These are phyloP conservation scores for Chelonoidis abingdonii DNA, from an alignment of 2,113 vertebrate genomes.

Conservation along the genomic window DNA sequence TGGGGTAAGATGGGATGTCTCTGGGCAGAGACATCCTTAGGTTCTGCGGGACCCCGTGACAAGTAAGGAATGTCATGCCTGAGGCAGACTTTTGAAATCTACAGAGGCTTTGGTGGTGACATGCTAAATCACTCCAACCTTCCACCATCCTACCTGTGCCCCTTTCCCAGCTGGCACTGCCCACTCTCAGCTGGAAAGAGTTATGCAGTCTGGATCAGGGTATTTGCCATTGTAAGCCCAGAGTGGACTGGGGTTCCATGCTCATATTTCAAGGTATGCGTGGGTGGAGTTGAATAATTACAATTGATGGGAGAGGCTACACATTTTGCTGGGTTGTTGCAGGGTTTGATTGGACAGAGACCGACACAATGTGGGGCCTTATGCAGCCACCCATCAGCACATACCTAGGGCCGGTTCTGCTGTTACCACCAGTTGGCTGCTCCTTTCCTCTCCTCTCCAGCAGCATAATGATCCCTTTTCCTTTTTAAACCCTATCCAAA, in stretches of 20 bases:
- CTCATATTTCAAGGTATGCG: not conserved
- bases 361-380: not conserved
- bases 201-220: not conserved
- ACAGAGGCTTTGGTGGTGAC: not conserved
- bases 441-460: not conserved
- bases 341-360: fast-evolving
- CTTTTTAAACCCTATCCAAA: not conserved
- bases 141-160: not conserved
- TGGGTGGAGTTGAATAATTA: not conserved
- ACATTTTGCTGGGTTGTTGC: not conserved
- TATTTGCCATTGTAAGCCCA: not conserved
- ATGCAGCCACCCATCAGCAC: not conserved
- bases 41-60: not conserved
- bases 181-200: not conserved
- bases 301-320: fast-evolving
- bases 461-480: not conserved
- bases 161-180: not conserved
- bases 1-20: not conserved
- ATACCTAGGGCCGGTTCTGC: not conserved
- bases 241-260: not conserved
- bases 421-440: not conserved
- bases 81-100: not conserved
- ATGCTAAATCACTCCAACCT: not conserved
- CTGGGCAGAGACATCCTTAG: not conserved
- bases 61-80: not conserved